These are phyloP conservation scores for Fragum sueziense DNA, from an alignment of 2,888 invertebrate species.

Conservation along the genomic window DNA sequence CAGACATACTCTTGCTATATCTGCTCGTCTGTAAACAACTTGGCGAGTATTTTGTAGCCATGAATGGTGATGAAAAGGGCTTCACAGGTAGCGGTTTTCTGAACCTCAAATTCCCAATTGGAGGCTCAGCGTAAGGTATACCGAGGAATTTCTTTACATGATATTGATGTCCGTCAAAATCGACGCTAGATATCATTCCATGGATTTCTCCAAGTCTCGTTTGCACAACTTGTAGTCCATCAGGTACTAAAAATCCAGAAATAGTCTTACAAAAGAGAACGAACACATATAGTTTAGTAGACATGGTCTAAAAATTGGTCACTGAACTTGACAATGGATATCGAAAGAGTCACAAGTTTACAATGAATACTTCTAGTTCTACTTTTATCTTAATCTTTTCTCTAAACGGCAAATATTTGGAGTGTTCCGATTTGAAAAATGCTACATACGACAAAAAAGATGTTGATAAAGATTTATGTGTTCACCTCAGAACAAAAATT, in stretches of 20 bases:
- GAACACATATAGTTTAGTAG: neutral
- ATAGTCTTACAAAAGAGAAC: neutral
- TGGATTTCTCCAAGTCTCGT: slow-evolving; percentile 22
- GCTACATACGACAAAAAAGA: too few relatives aligned
- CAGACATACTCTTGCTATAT: neutral
- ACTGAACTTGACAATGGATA: too few relatives aligned
- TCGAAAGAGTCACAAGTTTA: too few relatives aligned
- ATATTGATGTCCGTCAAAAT: slow-evolving; percentile 2
- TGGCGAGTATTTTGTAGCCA: slow-evolving; percentile 3
- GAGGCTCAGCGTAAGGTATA: slow-evolving; percentile 31
- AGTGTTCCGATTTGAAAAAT: too few relatives aligned
- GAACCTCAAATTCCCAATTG: slow-evolving; percentile 21
- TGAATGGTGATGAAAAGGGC: neutral
- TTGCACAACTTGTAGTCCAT: neutral
- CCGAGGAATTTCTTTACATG: slow-evolving; percentile 21
- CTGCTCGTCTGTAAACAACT: neutral
- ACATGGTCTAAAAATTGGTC: too few relatives aligned
- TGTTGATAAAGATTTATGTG: too few relatives aligned
- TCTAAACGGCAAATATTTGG: too few relatives aligned
- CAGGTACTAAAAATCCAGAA: slow-evolving; percentile 12
- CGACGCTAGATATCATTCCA: neutral
- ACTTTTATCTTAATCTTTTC: too few relatives aligned
- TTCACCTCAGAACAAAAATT: too few relatives aligned
- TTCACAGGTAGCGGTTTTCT: slow-evolving; percentile 12
- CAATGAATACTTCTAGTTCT: too few relatives aligned